Conservation (phyloP, 1,140 invertebrate species). For the Plodia interpunctella region DNA sequence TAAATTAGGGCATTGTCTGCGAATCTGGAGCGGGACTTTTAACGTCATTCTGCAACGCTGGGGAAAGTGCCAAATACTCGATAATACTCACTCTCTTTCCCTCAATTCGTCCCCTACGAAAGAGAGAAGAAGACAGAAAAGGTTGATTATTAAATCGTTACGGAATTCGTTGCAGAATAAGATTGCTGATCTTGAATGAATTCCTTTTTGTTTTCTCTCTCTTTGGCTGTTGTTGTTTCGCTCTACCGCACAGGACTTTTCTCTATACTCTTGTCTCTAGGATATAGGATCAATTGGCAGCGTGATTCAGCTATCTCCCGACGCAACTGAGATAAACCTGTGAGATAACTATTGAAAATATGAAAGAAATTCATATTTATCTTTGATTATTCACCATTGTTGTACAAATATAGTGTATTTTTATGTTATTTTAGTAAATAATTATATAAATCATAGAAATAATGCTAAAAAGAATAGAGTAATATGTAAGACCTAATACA, state of each 20-base stretch:
- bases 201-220: slow-evolving; percentile 58
- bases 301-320: slow-evolving; percentile 36
- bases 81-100: slow-evolving; percentile 24
- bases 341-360: not conserved
- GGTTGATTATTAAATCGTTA: slow-evolving; percentile 47
- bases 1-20: slow-evolving; percentile 75
- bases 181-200: slow-evolving; percentile 61
- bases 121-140: slow-evolving; percentile 31
- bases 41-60: slow-evolving; percentile 57
- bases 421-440: too few species aligned
- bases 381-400: too few species aligned
- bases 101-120: slow-evolving; percentile 20
- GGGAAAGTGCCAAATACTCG: slow-evolving; percentile 31
- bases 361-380: too few species aligned
- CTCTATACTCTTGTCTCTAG: slow-evolving; percentile 46
- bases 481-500: too few species aligned
- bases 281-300: slow-evolving; percentile 59
- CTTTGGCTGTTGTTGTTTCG: slow-evolving; percentile 47
- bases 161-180: slow-evolving; percentile 45
- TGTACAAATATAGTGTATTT: too few species aligned
- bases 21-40: slow-evolving; percentile 68
- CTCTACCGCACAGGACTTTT: slow-evolving; percentile 47
- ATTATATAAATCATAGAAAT: too few species aligned
- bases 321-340: not conserved
- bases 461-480: too few species aligned